Evolutionary conservation across 64 coral and sea anemone genomes (phyloP), one percentile per base, ranked within the genome.

Genomic region (Pocillopora damicornis): DNA sequence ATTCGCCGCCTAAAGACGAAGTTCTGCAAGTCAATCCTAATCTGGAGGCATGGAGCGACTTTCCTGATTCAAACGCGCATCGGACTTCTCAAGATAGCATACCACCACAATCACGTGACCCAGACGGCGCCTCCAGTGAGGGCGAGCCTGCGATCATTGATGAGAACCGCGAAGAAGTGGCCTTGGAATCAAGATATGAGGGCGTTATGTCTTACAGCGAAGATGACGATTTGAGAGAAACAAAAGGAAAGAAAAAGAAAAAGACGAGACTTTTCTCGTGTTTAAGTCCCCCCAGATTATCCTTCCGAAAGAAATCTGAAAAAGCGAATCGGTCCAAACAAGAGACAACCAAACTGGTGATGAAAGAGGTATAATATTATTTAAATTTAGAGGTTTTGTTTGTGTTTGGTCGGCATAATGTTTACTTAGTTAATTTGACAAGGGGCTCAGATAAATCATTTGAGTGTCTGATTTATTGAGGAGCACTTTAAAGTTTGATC

Each of bases 81-180:
- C 26, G 72, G 61, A 58, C 56, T 16, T 60, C 22, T 2, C 51
- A 51, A 26, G 26, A 38, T 15, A 65, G 57, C 14, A 58, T 57
- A 23, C 86, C 73, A 9, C 68, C 71, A n/a, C 1, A 37, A 30
- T 61, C 88, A 82, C 89, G 89, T 90, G 89, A 58, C 2, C 89
- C 89, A 15, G 89, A 90, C 61, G 89, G 89, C 11, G 89, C 89
- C 13, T 90, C 89, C 34, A 75, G 16, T 37, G 88, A 81, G 8
- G 78, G 30, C 10, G n/a, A 25, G 26, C 56, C 57, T 30, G 78
- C 78, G 18, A 63, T 63, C 25, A 22, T 14, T 25, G 65, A 71
- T 22, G 64, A 36, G 16, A 38, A 26, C 30, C 58, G 4, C 9
- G 74, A 65, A 76, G 59, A 66, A 51, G 42, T 51, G 3, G 42